Percentiles rank a stretch among this genome's conserved stretches.
Conservation (phyloP, 1,140 invertebrate species). For the Anoplolepis gracilipes region DNA sequence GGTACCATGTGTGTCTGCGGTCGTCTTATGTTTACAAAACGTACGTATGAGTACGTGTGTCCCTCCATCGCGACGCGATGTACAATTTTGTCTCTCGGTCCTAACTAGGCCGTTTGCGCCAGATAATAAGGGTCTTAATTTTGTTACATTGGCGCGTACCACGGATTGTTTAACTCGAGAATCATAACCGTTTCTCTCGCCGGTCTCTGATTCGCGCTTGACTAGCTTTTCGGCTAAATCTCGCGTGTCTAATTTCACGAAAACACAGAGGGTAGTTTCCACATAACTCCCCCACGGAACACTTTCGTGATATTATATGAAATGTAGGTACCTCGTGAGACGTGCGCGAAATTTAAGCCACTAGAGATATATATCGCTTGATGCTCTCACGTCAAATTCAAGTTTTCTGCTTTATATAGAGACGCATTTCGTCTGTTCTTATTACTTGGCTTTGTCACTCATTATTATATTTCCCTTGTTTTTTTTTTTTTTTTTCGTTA, state of each 20-base stretch:
- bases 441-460: background rate
- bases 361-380: background rate
- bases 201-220: background rate
- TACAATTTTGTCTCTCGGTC: constrained; percentile 21
- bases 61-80: background rate
- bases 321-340: background rate
- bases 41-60: too few relatives aligned
- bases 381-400: constrained; percentile 6
- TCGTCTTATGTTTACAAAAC: background rate
- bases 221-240: background rate
- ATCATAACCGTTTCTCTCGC: constrained; percentile 39
- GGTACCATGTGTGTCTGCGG: constrained; percentile 4
- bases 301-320: constrained; percentile 5
- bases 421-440: background rate
- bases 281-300: background rate
- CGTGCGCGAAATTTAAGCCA: constrained; percentile 30
- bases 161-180: constrained; percentile 45
- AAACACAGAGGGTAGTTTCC: background rate
- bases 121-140: constrained; percentile 48
- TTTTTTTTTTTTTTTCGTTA: background rate
- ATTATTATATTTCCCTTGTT: background rate
- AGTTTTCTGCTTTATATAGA: background rate
- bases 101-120: constrained; percentile 18
- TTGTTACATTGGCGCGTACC: background rate
- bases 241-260: constrained; percentile 34